Conservation (phyloP, 1,140 invertebrate species). For the Tigriopus japonicus region DNA sequence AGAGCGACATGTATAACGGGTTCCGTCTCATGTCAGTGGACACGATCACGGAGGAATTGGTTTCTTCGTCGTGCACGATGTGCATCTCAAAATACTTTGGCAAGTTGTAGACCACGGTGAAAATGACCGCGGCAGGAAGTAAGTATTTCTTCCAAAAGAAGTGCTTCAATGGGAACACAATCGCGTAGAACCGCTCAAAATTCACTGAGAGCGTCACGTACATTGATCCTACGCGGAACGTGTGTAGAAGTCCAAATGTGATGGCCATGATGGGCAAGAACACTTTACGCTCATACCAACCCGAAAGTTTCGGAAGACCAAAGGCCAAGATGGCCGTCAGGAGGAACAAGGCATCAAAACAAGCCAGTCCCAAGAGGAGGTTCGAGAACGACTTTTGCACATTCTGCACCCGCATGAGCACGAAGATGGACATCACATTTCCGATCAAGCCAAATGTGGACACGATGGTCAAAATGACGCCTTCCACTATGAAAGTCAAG, state of each 20-base stretch:
- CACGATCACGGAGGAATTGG: neutral
- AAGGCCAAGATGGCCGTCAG: neutral
- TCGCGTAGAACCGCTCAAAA: constrained; percentile 4
- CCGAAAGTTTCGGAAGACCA: neutral
- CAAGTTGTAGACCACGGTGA: constrained; percentile 7
- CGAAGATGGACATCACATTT: neutral
- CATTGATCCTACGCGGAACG: neutral
- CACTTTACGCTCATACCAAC: neutral
- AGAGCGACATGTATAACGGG: neutral
- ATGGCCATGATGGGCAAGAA: neutral
- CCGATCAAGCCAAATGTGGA: neutral
- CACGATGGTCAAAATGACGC: neutral
- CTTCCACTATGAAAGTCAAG: neutral
- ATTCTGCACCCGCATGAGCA: neutral
- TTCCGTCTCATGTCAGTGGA: neutral
- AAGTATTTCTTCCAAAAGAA: constrained; percentile 7
- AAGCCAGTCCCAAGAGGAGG: neutral
- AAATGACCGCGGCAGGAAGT: neutral
- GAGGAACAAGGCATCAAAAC: neutral
- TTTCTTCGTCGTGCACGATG: neutral
- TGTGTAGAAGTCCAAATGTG: neutral
- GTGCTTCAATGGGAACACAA: constrained; percentile 3
- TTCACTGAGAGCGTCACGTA: constrained; percentile 5
- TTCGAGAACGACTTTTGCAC: neutral
- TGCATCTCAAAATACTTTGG: constrained; percentile 7